Evolutionary conservation across 2,888 invertebrate species (phyloP), one percentile per base, ranked within the genome.

Genomic region (Luperina testacea): DNA sequence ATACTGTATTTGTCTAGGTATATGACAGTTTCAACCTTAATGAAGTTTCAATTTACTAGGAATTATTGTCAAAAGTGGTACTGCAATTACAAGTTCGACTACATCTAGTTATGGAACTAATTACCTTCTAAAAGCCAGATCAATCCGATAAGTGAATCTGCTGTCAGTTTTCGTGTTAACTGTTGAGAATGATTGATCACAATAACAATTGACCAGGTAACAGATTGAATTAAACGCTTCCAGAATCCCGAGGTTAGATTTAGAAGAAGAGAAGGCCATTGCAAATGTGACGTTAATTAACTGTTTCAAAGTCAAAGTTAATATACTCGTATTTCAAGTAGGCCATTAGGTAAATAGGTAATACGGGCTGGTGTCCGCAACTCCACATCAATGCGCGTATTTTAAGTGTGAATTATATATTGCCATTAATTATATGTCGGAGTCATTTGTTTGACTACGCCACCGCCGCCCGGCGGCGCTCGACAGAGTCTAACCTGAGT

Each of bases 171-270:
- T 42, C 53, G 3, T 53, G 38, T 45, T 17, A 24, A 27, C 27
- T 64, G 24, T 27, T 38, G 32, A 5, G n/a, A 53, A 24, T 75
- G 53, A 75, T 65, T 65, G 45, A 75, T 32, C n/a, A 53, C 64
- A 64, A n/a, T 75, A 65, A 45, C 32, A 75, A 13, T 32, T 32
- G 32, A 15, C 27, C 53, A 53, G 51, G n/a, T 6, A 75, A 48
- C 32, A 72, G n/a, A 61, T 48, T 13, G n/a, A 32, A 61, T 38
- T 32, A 38, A 51, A 63, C 24, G 75, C 51, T 53, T 77, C 15
- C 8, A 32, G 57, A 75, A 59, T 9, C 6, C 11, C 0, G 3
- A 1, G 17, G 9, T 17, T 32, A 8, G 32, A 20, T 48, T 38
- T 61, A n/a, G 48, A 32, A 51, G 7, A 24, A 27, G 13, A 8